Percentiles rank a stretch among this genome's conserved stretches.
These are phyloP conservation scores for Buceros bicornis DNA, from an alignment of 2,797 vertebrate species.

Conservation along the genomic window DNA sequence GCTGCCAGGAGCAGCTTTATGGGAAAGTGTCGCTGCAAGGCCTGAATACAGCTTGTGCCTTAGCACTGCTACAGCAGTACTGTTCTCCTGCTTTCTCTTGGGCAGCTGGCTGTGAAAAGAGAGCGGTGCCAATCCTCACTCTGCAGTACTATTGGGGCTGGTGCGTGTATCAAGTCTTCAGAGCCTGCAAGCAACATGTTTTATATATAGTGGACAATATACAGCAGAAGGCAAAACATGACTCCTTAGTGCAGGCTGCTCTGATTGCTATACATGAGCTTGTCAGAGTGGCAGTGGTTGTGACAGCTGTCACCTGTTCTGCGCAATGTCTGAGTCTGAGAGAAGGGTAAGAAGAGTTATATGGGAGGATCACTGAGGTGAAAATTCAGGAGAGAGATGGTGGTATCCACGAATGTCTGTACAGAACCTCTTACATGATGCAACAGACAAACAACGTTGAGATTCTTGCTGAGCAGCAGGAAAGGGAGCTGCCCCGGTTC, in stretches of 20 bases:
- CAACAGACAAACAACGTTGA: neutral
- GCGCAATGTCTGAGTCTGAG: neutral
- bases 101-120: neutral
- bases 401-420: neutral
- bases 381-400: neutral
- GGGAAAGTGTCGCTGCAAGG: neutral
- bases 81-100: neutral
- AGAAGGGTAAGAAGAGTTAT: neutral
- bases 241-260: neutral
- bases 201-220: neutral
- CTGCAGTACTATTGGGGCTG: neutral
- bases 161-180: neutral
- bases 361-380: neutral
- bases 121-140: neutral
- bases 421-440: neutral
- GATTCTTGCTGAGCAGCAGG: neutral
- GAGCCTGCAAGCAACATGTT: accelerated
- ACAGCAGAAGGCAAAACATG: neutral
- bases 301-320: neutral
- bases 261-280: neutral
- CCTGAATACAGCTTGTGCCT: neutral
- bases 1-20: neutral
- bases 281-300: neutral
- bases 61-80: neutral
- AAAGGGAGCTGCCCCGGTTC: neutral